Conservation (phyloP, 2,888 invertebrate species). For the Lacanobia oleracea region DNA sequence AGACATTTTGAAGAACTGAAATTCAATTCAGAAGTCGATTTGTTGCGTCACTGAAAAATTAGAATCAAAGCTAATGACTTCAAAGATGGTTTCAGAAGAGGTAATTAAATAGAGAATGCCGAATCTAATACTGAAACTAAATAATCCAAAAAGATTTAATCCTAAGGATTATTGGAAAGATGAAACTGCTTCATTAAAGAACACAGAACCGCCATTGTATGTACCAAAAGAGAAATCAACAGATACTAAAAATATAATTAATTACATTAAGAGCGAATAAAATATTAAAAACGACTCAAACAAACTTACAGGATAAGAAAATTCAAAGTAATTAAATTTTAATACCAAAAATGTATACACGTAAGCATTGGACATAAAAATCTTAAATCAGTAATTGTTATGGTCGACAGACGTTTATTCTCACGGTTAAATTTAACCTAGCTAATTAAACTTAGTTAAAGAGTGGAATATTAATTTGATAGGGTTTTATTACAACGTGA, state of each 20-base stretch:
- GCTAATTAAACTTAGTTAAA: conserved; percentile 75
- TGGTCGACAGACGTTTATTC: conserved; percentile 72
- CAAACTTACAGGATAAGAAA: conserved; percentile 14
- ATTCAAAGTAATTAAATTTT: conserved; percentile 58
- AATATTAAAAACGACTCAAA: conserved; percentile 11
- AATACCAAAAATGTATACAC: conserved; percentile 55
- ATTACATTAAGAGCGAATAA: neutral
- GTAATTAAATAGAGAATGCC: neutral
- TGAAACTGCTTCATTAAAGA: neutral
- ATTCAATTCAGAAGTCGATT: too few relatives aligned
- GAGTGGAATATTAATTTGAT: conserved; percentile 75
- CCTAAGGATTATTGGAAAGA: too few relatives aligned
- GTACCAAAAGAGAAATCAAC: neutral
- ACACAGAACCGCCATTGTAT: neutral
- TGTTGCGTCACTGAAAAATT: neutral
- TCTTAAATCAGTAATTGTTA: conserved; percentile 78
- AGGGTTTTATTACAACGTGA: conserved; percentile 65
- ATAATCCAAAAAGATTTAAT: too few relatives aligned
- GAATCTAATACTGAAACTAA: neutral
- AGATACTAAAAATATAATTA: neutral
- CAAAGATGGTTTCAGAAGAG: neutral
- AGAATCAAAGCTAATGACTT: too few relatives aligned
- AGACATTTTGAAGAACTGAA: too few relatives aligned
- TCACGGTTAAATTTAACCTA: conserved; percentile 76
- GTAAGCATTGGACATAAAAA: conserved; percentile 55